phyloP scores from a whole-genome alignment of 2,888 invertebrate genomes.

The Oligia strigilis region DNA sequence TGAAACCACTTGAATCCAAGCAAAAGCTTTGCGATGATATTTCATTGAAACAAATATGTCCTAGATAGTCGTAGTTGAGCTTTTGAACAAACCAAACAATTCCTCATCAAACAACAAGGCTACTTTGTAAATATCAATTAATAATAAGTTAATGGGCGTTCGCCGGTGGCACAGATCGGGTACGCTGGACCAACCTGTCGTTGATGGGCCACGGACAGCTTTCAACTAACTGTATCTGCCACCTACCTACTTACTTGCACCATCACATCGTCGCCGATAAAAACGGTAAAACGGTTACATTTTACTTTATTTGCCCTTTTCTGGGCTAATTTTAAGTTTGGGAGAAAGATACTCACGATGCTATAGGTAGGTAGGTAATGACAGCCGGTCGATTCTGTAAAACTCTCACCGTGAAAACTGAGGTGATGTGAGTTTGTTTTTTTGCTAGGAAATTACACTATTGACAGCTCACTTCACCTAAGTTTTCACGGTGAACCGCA shows the following conservation, averaged over 20 bases:
- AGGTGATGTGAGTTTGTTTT: too few species aligned
- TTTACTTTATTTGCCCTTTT: constrained; percentile 74
- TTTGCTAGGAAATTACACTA: too few species aligned
- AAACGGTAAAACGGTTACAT: constrained; percentile 69
- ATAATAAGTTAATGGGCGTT: constrained; percentile 38
- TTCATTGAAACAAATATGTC: neutral
- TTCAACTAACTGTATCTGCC: constrained; percentile 77
- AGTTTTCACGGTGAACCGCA: too few species aligned
- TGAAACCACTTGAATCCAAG: neutral
- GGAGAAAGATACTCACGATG: neutral
- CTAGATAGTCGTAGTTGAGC: constrained; percentile 10
- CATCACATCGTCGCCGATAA: constrained; percentile 67
- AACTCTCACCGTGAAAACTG: too few species aligned
- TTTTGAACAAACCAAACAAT: constrained; percentile 17
- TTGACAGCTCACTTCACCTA: too few species aligned
- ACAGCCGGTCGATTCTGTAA: too few species aligned
- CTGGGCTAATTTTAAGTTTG: constrained; percentile 49
- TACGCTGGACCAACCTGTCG: constrained; percentile 69
- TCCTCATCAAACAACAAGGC: constrained; percentile 4
- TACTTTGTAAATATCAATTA: constrained; percentile 45
- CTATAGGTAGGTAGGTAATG: too few species aligned
- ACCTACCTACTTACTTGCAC: constrained; percentile 72
- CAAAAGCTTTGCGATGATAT: neutral
- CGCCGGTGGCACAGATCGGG: constrained; percentile 63
- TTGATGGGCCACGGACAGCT: constrained; percentile 71